Conservation (phyloP, 2,113 vertebrate genomes). For the Bambusicola thoracicus region DNA sequence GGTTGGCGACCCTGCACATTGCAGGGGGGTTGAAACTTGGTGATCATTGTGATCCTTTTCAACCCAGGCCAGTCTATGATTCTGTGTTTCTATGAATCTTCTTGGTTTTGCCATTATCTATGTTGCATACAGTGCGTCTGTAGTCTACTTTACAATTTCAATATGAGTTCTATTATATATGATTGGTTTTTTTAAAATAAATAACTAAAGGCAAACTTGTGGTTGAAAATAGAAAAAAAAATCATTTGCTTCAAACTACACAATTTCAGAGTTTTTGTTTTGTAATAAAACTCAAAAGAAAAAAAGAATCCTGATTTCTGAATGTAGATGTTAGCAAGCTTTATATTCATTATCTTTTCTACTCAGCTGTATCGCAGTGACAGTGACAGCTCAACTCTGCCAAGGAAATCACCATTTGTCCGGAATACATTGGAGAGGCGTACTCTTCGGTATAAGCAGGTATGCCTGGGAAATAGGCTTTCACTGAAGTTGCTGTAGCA, state of each 20-base stretch:
- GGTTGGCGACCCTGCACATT: too few species aligned
- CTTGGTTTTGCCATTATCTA: background rate
- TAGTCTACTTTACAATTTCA: background rate
- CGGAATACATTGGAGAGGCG: slow-evolving; percentile 94
- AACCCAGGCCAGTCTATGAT: too few species aligned
- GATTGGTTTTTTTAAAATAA: background rate
- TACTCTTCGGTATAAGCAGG: slow-evolving; percentile 95
- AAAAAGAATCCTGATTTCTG: background rate
- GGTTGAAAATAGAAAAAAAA: background rate
- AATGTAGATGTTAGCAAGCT: background rate
- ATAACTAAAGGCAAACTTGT: background rate
- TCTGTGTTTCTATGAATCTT: background rate
- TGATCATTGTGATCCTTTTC: too few species aligned
- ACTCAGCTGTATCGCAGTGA: slow-evolving; percentile 95
- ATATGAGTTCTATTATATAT: background rate
- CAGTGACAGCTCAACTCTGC: slow-evolving; percentile 97
- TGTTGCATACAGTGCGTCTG: fast-evolving
- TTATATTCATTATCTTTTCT: slow-evolving; percentile 4
- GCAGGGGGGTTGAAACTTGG: too few species aligned
- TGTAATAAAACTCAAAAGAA: background rate
- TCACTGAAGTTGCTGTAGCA: background rate
- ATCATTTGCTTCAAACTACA: background rate
- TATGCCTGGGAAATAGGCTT: slow-evolving; percentile 17
- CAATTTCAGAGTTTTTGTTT: background rate
- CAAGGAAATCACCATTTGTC: slow-evolving; percentile 94